Evolutionary conservation across 2,113 vertebrate species (phyloP).

Genomic region (Pipra filicauda): DNA sequence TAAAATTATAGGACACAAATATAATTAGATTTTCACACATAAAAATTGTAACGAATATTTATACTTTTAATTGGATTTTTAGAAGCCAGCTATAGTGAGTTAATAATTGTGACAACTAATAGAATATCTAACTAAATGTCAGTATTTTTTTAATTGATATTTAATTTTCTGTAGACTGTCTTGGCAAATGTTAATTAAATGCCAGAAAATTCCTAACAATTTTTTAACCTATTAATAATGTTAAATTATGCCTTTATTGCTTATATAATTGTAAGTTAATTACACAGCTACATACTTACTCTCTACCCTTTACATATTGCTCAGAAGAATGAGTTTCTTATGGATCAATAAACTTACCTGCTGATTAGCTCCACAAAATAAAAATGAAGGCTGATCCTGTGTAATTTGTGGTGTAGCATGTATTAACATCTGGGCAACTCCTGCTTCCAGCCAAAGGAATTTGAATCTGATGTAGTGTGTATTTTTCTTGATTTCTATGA

Average conservation of each 20-base stretch:
- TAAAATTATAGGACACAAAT: conserved; percentile 70
- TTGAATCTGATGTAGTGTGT: fast-evolving
- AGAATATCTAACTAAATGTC: conserved; percentile 70
- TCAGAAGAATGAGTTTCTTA: background rate
- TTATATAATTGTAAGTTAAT: conserved; percentile 68
- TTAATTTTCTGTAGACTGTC: conserved; percentile 69
- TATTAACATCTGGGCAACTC: background rate
- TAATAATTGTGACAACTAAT: conserved; percentile 77
- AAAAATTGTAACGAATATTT: conserved; percentile 72
- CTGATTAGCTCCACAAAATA: background rate
- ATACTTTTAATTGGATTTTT: conserved; percentile 74
- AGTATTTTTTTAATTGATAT: conserved; percentile 71
- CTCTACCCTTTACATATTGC: background rate
- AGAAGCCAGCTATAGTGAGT: conserved; percentile 60
- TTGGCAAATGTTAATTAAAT: conserved; percentile 76
- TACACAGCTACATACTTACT: conserved; percentile 2
- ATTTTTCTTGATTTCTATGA: background rate
- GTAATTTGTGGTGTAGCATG: background rate
- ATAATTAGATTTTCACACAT: conserved; percentile 69
- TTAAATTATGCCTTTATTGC: conserved; percentile 68
- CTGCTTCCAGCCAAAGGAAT: background rate
- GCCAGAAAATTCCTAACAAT: conserved; percentile 66
- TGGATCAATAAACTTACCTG: background rate
- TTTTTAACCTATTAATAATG: conserved; percentile 68
- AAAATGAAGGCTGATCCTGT: background rate